Conservation (phyloP, 2,797 vertebrate species). For the Rallus crepitans region DNA sequence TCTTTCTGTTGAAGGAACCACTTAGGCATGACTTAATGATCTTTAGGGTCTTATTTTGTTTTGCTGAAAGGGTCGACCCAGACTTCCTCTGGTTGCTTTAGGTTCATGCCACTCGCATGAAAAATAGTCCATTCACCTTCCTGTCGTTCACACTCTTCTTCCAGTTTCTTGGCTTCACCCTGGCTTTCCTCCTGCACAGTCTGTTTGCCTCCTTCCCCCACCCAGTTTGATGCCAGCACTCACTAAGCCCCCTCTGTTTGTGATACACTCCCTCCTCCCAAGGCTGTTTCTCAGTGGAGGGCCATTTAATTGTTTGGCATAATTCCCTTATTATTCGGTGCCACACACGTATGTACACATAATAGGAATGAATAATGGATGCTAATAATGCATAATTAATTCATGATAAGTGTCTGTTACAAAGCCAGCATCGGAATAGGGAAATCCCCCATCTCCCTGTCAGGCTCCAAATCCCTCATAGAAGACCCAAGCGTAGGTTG, state of each 20-base stretch:
- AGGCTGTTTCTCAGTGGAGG: neutral
- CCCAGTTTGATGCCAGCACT: neutral
- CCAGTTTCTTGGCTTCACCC: neutral
- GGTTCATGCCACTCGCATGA: neutral
- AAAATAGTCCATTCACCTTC: neutral
- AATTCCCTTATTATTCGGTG: neutral
- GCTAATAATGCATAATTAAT: constrained; percentile 38
- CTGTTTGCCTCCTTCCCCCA: neutral
- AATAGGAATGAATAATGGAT: neutral
- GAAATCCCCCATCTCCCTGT: neutral
- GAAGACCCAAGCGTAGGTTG: neutral
- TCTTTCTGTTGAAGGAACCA: neutral
- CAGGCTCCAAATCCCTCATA: neutral
- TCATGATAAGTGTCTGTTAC: neutral
- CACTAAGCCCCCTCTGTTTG: neutral
- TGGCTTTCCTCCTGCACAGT: neutral
- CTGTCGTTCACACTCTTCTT: neutral
- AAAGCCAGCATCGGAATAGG: neutral
- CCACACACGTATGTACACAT: neutral
- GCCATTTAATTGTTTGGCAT: neutral
- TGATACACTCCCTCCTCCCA: neutral
- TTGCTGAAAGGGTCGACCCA: neutral
- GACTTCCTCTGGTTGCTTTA: neutral
- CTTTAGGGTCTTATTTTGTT: neutral
- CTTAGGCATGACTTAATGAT: neutral